Conservation (phyloP, 2,113 vertebrate species). For the Physeter macrocephalus region DNA sequence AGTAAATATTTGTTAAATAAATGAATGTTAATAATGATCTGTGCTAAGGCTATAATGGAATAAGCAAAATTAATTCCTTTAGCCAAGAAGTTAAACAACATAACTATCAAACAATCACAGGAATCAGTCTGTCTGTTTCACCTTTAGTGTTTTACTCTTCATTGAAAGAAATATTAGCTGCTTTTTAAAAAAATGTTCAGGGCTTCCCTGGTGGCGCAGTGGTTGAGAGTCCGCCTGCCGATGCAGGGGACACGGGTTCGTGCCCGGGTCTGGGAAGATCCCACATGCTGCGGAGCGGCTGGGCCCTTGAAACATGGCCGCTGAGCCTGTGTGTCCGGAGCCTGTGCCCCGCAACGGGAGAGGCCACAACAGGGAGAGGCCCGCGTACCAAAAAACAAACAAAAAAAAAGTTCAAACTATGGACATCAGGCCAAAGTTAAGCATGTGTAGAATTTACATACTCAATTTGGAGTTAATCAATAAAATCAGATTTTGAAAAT, state of each 20-base stretch:
- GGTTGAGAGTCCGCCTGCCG: no score
- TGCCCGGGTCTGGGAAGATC: no score
- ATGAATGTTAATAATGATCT: neutral
- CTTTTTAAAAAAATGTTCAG: neutral
- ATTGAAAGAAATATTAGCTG: neutral
- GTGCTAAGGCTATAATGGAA: neutral
- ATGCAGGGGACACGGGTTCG: no score
- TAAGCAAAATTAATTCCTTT: neutral
- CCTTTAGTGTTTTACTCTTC: neutral
- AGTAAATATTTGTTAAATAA: neutral
- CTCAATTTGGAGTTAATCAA: neutral
- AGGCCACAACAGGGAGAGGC: no score
- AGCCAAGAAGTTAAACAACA: neutral
- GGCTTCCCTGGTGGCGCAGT: no score
- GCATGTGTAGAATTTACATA: neutral
- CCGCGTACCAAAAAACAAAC: no score
- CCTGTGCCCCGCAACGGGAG: no score
- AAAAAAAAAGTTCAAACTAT: neutral
- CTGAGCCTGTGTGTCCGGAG: no score
- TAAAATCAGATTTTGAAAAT: conserved; percentile 22
- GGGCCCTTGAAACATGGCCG: no score
- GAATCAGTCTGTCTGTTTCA: neutral
- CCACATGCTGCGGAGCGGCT: no score
- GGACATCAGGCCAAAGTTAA: neutral
- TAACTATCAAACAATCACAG: neutral